A percentile compares a stretch with the other conserved stretches of the same genome.
These are phyloP conservation scores for Drosophila nigromelanica DNA, from an alignment of 1,140 invertebrate species.

Conservation along the genomic window DNA sequence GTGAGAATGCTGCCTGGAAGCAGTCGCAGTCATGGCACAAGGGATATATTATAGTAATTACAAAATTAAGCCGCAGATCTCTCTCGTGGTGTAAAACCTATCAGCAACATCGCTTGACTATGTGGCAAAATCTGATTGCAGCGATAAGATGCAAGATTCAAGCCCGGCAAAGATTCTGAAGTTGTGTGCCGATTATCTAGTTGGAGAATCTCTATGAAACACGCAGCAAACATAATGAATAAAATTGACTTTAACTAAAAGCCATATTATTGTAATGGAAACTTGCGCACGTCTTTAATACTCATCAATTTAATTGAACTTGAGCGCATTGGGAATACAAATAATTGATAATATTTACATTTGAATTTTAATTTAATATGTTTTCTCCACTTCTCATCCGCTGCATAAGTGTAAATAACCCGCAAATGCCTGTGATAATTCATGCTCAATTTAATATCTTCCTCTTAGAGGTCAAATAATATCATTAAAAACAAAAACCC, in stretches of 20 bases:
- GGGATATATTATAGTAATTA: slow-evolving; percentile 77
- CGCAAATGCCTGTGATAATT: background rate
- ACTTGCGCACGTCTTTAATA: too few species aligned
- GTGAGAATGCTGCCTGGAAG: slow-evolving; percentile 51
- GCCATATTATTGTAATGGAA: background rate
- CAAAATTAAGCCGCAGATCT: slow-evolving; percentile 66
- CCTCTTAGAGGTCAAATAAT: slow-evolving; percentile 15
- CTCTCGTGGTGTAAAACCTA: slow-evolving; percentile 21
- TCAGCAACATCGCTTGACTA: slow-evolving; percentile 45
- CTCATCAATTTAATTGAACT: too few species aligned
- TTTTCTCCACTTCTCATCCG: too few species aligned
- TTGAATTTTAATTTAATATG: too few species aligned
- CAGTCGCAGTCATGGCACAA: slow-evolving; percentile 32
- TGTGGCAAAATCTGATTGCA: slow-evolving; percentile 49
- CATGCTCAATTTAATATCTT: background rate
- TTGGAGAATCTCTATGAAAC: background rate
- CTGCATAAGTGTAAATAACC: background rate
- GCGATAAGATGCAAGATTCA: slow-evolving; percentile 30
- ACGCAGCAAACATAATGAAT: slow-evolving; percentile 2
- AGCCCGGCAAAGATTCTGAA: background rate
- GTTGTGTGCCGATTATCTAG: background rate
- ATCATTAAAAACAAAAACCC: slow-evolving; percentile 9
- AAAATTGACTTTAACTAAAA: background rate
- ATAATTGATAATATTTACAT: too few species aligned
- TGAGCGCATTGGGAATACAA: too few species aligned